Base-by-base conservation (phyloP, 2,113 vertebrate species). In the Candoia aspera region DNA sequence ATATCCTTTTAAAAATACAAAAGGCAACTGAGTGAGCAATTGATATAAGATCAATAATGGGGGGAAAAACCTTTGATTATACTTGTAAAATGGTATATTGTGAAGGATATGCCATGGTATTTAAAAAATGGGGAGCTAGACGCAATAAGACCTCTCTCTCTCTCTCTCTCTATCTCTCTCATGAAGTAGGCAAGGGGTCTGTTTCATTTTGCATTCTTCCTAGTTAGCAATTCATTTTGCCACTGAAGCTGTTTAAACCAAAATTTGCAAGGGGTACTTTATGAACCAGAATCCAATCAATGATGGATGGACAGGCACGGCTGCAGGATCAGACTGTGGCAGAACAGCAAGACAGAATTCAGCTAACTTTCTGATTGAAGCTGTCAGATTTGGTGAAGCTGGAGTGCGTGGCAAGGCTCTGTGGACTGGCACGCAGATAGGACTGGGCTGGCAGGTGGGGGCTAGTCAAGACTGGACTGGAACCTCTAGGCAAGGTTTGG, bases 101-200 rank as follows among this genome's bases (percentile, higher is more conserved):
- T 90, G 59, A 15, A 83, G 90, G 73, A 59, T 64, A 91, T 64
- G 55, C 24, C 8, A 42, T 37, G 49, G 49, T 91, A 91, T 93
- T 89, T 86, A 89, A 85, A 86, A 84, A 91, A 87, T 90, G 86
- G 88, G 91, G 86, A 46, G 84, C 90, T 94, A 94, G 84, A 90
- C 37, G 62, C 29, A 13, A 68, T 24, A 49, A 87, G 90, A 92
- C 1, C 55, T 85, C 0, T 24, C 24, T 42, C 19, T 86, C 0
- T 17, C 89, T 59, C 93, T 23, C 91, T 42, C 42, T 42, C 42
- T 42, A 2, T 42, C 42, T 42, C 42, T 42, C 42, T 42, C 42
- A 85, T 55, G 6, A 87, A 60, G 79, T 26, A 57, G 0, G 2
- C 33, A 84, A 49, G 42, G 79, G 49, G 0, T n/a, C 90, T 93